phyloP scores from a whole-genome alignment of 2,888 invertebrate genomes.

The Serrognathus titanus region DNA sequence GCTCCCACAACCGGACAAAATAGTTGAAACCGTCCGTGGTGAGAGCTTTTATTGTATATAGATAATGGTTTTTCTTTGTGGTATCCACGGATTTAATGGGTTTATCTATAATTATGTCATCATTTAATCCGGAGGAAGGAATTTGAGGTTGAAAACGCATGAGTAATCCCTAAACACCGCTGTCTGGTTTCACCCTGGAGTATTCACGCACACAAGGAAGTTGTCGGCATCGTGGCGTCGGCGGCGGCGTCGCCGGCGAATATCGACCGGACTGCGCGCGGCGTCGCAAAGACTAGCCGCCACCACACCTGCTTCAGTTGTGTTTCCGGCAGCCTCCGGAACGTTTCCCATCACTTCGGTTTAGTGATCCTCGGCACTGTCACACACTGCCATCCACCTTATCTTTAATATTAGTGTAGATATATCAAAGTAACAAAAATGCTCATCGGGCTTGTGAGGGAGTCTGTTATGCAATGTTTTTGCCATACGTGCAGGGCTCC shows the following conservation, averaged over 20 bases:
- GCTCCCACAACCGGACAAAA: too few species aligned
- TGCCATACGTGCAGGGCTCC: slow-evolving; percentile 90
- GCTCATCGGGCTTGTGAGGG: slow-evolving; percentile 87
- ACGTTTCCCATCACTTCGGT: slow-evolving; percentile 4
- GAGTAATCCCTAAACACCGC: slow-evolving; percentile 10
- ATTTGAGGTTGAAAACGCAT: slow-evolving; percentile 5
- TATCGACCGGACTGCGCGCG: slow-evolving; percentile 46
- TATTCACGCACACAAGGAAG: slow-evolving; percentile 23
- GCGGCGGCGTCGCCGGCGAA: slow-evolving; percentile 29
- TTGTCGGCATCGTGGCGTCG: slow-evolving; percentile 34
- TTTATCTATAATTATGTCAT: neutral
- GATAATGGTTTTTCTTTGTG: neutral
- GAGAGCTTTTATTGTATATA: too few species aligned
- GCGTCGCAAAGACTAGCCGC: slow-evolving; percentile 42
- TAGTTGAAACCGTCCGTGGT: too few species aligned
- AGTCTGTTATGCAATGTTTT: slow-evolving; percentile 91
- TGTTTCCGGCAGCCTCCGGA: slow-evolving; percentile 15
- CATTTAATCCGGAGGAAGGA: neutral
- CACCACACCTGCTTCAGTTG: slow-evolving; percentile 46
- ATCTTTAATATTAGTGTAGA: slow-evolving; percentile 12
- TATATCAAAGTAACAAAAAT: slow-evolving; percentile 50
- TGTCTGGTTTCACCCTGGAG: slow-evolving; percentile 6
- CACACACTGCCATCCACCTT: slow-evolving; percentile 11
- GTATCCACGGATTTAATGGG: neutral
- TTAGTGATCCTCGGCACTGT: slow-evolving; percentile 4